Conservation (phyloP, 30 jellyfish, hydroid and myxozoan species). For the Aurelia sp. region DNA sequence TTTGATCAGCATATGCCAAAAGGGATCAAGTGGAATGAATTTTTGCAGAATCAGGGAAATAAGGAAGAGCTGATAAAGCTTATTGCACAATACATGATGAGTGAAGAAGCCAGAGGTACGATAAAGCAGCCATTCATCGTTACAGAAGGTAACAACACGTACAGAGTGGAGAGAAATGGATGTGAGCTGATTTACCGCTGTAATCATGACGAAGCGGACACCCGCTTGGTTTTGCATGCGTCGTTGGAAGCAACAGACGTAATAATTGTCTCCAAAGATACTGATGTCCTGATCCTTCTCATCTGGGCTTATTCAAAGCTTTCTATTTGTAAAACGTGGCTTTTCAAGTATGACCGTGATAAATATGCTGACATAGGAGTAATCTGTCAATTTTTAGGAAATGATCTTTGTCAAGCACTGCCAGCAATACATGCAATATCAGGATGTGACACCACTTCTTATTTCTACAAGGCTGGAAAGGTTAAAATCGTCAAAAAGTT, state of each 20-base stretch:
- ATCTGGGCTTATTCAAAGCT: conserved; percentile 40
- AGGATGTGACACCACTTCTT: too few relatives aligned
- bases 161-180: conserved; percentile 9
- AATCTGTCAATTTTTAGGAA: too few relatives aligned
- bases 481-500: too few relatives aligned
- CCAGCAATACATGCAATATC: too few relatives aligned
- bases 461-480: too few relatives aligned
- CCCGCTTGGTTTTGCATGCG: conserved; percentile 29
- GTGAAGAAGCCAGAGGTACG: conserved; percentile 41
- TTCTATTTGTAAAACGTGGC: neutral
- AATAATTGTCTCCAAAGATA: conserved; percentile 30
- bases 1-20: conserved; percentile 59
- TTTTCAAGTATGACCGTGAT: conserved; percentile 1
- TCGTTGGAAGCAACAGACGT: conserved; percentile 25
- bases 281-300: conserved; percentile 41
- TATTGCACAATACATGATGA: conserved; percentile 7
- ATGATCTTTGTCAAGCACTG: too few relatives aligned
- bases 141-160: conserved; percentile 37
- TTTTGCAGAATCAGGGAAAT: conserved; percentile 36
- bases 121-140: conserved; percentile 45
- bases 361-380: neutral
- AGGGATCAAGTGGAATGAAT: conserved; percentile 41
- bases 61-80: conserved; percentile 28
- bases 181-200: too few relatives aligned
- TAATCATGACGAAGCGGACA: neutral